Evolutionary conservation across 2,113 vertebrate genomes (phyloP), one percentile per base, ranked within the genome.

Genomic region (Dryoscopus gambensis): DNA sequence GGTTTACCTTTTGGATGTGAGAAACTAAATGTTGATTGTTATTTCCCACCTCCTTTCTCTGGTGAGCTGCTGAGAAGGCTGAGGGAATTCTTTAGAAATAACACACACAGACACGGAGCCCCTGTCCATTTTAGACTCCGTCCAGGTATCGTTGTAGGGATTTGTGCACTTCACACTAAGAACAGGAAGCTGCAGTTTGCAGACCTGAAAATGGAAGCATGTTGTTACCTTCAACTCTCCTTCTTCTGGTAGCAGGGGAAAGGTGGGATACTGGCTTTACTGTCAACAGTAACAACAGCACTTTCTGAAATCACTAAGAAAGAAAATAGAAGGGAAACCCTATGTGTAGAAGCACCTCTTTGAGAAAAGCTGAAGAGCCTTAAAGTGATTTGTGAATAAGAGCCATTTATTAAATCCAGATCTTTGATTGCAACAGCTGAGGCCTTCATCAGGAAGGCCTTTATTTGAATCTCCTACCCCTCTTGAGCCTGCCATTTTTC

Each of bases 331-430:
- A 97, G 96, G 96, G 91, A 96, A 96, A 93, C 91, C 87, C 92
- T 89, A 86, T 95, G 82, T 91, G n/a, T 96, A 96, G 96, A 96
- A 96, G 95, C 97, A 95, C 98, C 98, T 99, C 98, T 98, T 97
- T 96, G 97, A 98, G 97, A 98, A 95, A 98, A 98, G 96, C 97
- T 98, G 98, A 98, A 96, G 96, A 99, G 99, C 99, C 99, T 99
- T 99, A 99, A 99, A 97, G 96, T 98, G 98, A 98, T 98, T 98
- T 98, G 98, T 97, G 98, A 99, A 98, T 98, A 98, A 99, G 98
- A 99, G 99, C 99, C 99, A 99, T 99, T 97, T 96, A 95, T 97
- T 98, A 98, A 98, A 97, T 98, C 98, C 97, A 98, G 98, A 98
- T 98, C 98, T 97, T 97, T 97, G 97, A 98, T 97, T 98, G 95